Evolutionary conservation across 1,140 invertebrate genomes (phyloP).

Genomic region (Drosophila sucinea): DNA sequence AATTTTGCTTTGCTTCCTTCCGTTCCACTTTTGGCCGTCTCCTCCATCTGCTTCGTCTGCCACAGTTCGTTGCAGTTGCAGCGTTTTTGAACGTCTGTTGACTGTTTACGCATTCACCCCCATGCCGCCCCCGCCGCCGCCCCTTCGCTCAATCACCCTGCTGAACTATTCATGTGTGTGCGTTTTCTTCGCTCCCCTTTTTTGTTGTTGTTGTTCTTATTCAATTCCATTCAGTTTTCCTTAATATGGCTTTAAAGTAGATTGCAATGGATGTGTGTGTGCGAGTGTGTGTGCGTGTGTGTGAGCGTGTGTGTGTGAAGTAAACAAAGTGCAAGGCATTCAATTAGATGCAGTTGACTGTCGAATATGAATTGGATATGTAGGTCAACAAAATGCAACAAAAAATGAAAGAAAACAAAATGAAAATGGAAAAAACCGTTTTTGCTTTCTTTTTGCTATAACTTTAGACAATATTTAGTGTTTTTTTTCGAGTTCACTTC

Average conservation of each 20-base stretch:
- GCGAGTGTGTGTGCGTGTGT: conserved; percentile 22
- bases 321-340: conserved; percentile 59
- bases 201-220: conserved; percentile 44
- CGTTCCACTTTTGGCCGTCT: conserved; percentile 37
- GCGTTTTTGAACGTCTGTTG: conserved; percentile 15
- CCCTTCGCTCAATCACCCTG: neutral
- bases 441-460: neutral
- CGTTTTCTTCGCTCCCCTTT: conserved; percentile 17
- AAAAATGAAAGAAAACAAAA: neutral
- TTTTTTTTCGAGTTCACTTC: neutral
- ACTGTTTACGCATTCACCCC: conserved; percentile 57
- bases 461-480: conserved; percentile 12
- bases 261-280: conserved; percentile 39
- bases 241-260: conserved; percentile 73
- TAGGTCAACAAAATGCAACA: conserved; percentile 42
- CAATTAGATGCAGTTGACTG: conserved; percentile 51
- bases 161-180: conserved; percentile 40
- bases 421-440: conserved; percentile 22
- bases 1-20: conserved; percentile 63
- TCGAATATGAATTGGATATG: conserved; percentile 49
- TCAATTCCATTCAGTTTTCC: conserved; percentile 74
- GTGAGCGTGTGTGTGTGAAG: conserved; percentile 19
- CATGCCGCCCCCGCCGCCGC: neutral
- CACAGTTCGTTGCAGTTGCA: conserved; percentile 12
- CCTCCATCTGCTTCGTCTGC: neutral